Conservation (phyloP, 2,797 vertebrate species). For the Linurgus olivaceus region DNA sequence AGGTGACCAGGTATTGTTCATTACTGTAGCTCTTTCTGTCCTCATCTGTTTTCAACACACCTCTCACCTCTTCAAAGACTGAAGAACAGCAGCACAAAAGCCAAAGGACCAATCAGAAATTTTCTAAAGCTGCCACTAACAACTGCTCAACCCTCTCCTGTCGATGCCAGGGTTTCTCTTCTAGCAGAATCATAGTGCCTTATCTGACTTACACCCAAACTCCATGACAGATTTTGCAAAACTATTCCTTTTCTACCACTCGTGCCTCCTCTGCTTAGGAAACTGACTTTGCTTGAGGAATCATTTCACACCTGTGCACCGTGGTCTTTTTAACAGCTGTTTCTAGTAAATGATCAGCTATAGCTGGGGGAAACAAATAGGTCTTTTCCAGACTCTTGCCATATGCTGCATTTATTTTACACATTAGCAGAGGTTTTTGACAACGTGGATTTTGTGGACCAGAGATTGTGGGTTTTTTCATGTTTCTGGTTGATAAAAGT, state of each 20-base stretch:
- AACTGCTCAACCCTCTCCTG: not conserved
- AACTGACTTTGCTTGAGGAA: not conserved
- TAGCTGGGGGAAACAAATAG: not conserved
- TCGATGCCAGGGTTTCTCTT: not conserved
- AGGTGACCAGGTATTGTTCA: not conserved
- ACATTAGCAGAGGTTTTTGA: not conserved
- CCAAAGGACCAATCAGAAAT: not conserved
- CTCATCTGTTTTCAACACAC: not conserved
- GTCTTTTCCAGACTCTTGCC: not conserved
- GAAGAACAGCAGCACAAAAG: not conserved
- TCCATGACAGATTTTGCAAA: not conserved
- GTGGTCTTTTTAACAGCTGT: not conserved
- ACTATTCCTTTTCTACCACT: not conserved
- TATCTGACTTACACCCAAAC: not conserved
- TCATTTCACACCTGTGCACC: not conserved
- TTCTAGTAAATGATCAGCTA: not conserved
- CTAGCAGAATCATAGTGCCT: not conserved
- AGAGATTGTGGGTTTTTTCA: not conserved
- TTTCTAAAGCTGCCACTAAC: not conserved
- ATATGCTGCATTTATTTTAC: not conserved
- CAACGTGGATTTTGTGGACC: rapidly evolving
- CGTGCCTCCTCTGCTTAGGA: not conserved
- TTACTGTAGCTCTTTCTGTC: not conserved
- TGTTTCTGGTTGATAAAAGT: not conserved
- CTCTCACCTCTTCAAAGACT: not conserved